Evolutionary conservation across 1,140 invertebrate genomes (phyloP).

Genomic region (Drosophila nikananu): DNA sequence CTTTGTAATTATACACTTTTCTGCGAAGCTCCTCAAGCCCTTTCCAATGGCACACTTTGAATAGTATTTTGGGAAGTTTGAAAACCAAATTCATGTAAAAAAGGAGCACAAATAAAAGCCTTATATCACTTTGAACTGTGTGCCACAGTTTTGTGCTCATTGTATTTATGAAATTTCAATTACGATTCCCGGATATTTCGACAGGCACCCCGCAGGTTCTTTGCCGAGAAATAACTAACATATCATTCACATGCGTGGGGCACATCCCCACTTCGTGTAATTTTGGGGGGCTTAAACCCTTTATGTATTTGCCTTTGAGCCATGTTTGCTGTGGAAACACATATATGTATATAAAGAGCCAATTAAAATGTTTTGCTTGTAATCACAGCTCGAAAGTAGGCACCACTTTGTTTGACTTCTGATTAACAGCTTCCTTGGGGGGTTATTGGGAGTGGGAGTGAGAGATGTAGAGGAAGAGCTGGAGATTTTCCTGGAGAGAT

Average conservation of each 20-base stretch:
- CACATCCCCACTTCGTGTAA: background rate
- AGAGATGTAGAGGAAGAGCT: background rate
- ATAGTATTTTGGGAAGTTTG: background rate
- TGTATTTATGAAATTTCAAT: slow-evolving; percentile 22
- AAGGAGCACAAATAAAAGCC: too few relatives aligned
- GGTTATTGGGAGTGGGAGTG: background rate
- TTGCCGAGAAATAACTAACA: background rate
- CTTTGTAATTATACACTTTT: background rate
- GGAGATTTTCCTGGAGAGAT: slow-evolving; percentile 18
- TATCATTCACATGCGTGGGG: background rate
- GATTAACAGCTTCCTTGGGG: slow-evolving; percentile 62
- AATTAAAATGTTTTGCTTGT: slow-evolving; percentile 57
- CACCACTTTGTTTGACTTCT: slow-evolving; percentile 73
- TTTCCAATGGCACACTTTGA: background rate
- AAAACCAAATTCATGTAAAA: slow-evolving; percentile 1
- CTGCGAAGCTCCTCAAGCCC: background rate
- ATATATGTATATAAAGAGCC: slow-evolving; percentile 23
- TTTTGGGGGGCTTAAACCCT: slow-evolving; percentile 3
- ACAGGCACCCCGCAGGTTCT: background rate
- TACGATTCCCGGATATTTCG: background rate
- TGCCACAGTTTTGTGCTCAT: slow-evolving; percentile 2
- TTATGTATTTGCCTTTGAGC: slow-evolving; percentile 11
- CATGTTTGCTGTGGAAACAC: slow-evolving; percentile 29
- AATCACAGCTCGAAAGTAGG: slow-evolving; percentile 69
- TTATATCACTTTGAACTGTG: background rate